These are phyloP conservation scores for Crocodylus rhombifer DNA, from an alignment of 2,797 vertebrate genomes.

Conservation along the genomic window DNA sequence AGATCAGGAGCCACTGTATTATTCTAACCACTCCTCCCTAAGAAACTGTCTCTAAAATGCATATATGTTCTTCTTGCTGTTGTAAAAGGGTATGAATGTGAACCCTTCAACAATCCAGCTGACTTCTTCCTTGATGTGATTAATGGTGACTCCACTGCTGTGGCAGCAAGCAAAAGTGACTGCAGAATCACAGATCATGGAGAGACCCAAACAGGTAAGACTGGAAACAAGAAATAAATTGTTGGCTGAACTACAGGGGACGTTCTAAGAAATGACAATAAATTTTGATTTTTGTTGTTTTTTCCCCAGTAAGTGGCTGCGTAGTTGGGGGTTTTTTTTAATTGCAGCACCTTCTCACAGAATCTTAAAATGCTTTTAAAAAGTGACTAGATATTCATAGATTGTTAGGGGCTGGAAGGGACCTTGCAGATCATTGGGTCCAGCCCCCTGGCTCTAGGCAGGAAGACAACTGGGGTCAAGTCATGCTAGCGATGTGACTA, in stretches of 20 bases:
- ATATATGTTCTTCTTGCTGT: background rate
- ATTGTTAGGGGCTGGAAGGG: no score
- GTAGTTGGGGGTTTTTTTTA: no score
- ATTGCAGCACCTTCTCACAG: background rate
- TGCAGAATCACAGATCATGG: background rate
- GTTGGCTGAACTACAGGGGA: background rate
- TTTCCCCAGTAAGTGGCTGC: no score
- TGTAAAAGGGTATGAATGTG: conserved; percentile 66
- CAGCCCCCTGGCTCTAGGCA: no score
- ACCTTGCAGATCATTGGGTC: no score
- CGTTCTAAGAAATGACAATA: background rate
- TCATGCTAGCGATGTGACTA: no score
- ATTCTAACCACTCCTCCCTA: background rate
- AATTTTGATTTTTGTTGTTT: background rate
- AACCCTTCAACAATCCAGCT: conserved; percentile 70
- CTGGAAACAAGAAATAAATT: background rate
- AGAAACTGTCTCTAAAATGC: background rate
- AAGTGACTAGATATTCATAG: background rate
- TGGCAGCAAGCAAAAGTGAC: conserved; percentile 38
- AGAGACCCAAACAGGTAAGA: conserved; percentile 35
- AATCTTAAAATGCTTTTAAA: background rate
- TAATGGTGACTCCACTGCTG: conserved; percentile 72
- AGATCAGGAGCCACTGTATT: no score
- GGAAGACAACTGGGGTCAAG: no score
- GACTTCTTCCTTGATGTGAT: conserved; percentile 72